Conservation (phyloP, 2,888 invertebrate species). For the Folsomia candida region DNA sequence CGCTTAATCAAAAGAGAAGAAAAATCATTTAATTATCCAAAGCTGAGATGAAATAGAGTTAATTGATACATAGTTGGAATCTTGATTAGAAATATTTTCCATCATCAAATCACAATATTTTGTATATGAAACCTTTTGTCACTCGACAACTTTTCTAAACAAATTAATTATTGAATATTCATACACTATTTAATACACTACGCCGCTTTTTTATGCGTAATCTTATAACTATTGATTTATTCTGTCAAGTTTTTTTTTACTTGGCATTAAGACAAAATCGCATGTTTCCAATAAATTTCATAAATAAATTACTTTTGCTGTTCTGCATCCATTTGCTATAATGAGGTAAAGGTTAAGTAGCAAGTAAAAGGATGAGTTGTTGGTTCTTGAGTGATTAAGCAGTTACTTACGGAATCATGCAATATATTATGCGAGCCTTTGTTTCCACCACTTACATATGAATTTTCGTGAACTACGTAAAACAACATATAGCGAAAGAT, state of each 20-base stretch:
- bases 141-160: too few relatives aligned
- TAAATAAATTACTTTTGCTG: background rate
- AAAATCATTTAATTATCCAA: too few relatives aligned
- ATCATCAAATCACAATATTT: too few relatives aligned
- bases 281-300: background rate
- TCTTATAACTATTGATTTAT: background rate
- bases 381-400: background rate
- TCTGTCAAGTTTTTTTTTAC: background rate
- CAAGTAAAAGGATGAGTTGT: background rate
- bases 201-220: too few relatives aligned
- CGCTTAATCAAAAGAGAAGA: too few relatives aligned
- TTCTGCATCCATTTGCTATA: background rate
- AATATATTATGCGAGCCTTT: background rate
- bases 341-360: background rate
- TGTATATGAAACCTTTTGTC: too few relatives aligned
- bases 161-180: background rate
- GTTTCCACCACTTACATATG: too few relatives aligned
- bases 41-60: too few relatives aligned
- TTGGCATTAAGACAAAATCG: background rate
- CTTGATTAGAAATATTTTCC: too few relatives aligned
- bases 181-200: background rate
- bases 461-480: too few relatives aligned
- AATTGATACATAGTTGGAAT: too few relatives aligned
- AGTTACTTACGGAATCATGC: background rate
- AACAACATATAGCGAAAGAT: too few relatives aligned